phyloP scores from a whole-genome alignment of 2,113 vertebrate genomes.

The Enhydra lutris region DNA sequence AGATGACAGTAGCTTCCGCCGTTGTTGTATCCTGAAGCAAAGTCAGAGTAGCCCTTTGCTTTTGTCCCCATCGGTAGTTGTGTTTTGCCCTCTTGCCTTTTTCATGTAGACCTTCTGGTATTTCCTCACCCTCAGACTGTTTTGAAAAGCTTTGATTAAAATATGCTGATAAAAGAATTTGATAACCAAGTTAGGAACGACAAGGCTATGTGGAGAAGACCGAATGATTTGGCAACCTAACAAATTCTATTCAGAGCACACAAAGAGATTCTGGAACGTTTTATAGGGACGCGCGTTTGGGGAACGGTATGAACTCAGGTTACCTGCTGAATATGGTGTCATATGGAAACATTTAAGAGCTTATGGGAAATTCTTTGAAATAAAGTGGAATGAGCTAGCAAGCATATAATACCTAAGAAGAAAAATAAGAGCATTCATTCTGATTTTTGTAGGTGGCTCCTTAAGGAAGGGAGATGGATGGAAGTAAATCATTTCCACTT shows the following conservation, averaged over 20 bases:
- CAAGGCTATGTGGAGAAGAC: constrained; percentile 73
- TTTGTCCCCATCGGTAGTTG: constrained; percentile 49
- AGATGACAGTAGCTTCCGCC: constrained; percentile 56
- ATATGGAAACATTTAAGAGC: constrained; percentile 85
- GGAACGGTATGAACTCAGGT: constrained; percentile 84
- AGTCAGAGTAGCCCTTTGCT: constrained; percentile 51
- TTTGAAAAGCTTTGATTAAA: constrained; percentile 76
- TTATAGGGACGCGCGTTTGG: constrained; percentile 81
- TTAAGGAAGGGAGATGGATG: neutral
- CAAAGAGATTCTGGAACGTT: constrained; percentile 85
- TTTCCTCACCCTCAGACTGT: constrained; percentile 65
- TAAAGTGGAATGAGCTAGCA: constrained; percentile 78
- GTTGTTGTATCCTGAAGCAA: constrained; percentile 4
- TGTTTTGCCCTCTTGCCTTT: constrained; percentile 41
- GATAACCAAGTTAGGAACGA: constrained; percentile 64
- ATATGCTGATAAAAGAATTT: constrained; percentile 73
- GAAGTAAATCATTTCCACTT: neutral
- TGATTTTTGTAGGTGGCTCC: constrained; percentile 31
- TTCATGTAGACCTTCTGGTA: constrained; percentile 58
- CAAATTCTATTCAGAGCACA: constrained; percentile 79
- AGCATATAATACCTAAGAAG: constrained; percentile 69
- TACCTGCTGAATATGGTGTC: constrained; percentile 83
- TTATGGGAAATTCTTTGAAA: constrained; percentile 87
- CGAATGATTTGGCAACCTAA: constrained; percentile 68
- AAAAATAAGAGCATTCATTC: constrained; percentile 40